These are phyloP conservation scores for Lepus timidus DNA, from an alignment of 2,113 vertebrate species.

Conservation along the genomic window DNA sequence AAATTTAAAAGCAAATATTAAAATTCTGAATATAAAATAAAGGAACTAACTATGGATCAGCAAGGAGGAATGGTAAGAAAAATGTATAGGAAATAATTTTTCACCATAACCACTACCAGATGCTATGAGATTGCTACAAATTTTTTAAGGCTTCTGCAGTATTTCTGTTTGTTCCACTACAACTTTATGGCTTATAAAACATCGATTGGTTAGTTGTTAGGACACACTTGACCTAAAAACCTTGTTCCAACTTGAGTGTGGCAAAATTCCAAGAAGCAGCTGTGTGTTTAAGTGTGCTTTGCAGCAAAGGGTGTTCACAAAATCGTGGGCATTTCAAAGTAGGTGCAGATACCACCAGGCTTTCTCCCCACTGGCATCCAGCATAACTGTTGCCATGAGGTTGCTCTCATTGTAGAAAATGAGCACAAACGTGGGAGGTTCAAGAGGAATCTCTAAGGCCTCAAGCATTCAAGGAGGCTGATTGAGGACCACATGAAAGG, in stretches of 20 bases:
- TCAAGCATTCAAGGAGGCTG: neutral
- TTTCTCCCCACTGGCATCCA: neutral
- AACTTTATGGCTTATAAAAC: conserved; percentile 70
- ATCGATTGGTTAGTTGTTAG: conserved; percentile 61
- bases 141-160: conserved; percentile 57
- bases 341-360: neutral
- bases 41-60: conserved; percentile 28
- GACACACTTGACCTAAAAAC: conserved; percentile 67
- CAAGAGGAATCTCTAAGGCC: neutral
- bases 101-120: conserved; percentile 44
- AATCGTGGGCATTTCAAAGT: neutral
- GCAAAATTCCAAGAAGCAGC: neutral
- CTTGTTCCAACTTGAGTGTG: conserved; percentile 32
- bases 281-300: neutral
- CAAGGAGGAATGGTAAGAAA: conserved; percentile 48
- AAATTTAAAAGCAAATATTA: conserved; percentile 50
- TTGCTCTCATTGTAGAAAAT: neutral
- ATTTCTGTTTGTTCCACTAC: conserved; percentile 55
- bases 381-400: neutral
- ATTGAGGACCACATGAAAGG: neutral
- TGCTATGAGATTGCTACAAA: neutral
- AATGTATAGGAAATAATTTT: neutral
- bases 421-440: neutral
- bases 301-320: neutral
- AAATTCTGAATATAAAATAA: conserved; percentile 55